Percentiles rank a stretch among this genome's conserved stretches.
Evolutionary conservation across 2,797 vertebrate genomes (phyloP).

Genomic region (Sebastes iracundus): DNA sequence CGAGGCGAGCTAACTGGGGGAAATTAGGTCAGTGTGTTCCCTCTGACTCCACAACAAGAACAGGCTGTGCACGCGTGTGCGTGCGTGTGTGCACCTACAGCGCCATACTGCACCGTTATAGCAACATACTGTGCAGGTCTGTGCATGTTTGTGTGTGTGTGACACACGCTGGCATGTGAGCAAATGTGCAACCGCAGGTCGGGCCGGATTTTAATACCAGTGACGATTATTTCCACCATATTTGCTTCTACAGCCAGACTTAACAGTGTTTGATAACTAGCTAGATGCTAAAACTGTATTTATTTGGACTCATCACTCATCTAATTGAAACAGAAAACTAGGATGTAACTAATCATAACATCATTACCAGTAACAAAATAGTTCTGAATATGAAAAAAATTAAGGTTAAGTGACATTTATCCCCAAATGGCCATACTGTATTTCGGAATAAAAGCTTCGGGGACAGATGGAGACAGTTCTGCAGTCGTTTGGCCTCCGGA

Average conservation of each 20-base stretch:
- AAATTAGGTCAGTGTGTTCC: constrained; percentile 85
- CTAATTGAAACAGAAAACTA: constrained; percentile 33
- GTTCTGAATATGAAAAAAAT: constrained; percentile 43
- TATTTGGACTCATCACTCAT: constrained; percentile 7
- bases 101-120: constrained; percentile 19
- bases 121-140: constrained; percentile 38
- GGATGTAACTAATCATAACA: constrained; percentile 63
- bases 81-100: constrained; percentile 43
- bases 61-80: constrained; percentile 46
- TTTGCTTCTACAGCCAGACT: not conserved
- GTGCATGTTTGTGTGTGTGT: constrained; percentile 15
- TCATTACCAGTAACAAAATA: constrained; percentile 49
- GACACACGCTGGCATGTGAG: not conserved
- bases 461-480: constrained; percentile 59
- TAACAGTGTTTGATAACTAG: not conserved
- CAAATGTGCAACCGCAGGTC: not conserved
- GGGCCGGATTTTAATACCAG: not conserved
- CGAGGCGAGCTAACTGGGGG: constrained; percentile 76
- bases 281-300: constrained; percentile 8
- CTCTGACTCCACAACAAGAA: constrained; percentile 75
- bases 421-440: constrained; percentile 43
- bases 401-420: constrained; percentile 63
- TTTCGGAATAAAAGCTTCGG: constrained; percentile 56
- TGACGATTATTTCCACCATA: not conserved
- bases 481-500: constrained; percentile 71